Percentiles rank a stretch among this genome's conserved stretches.
Evolutionary conservation across 2,113 vertebrate species (phyloP).

Genomic region (Brachirus orientalis): DNA sequence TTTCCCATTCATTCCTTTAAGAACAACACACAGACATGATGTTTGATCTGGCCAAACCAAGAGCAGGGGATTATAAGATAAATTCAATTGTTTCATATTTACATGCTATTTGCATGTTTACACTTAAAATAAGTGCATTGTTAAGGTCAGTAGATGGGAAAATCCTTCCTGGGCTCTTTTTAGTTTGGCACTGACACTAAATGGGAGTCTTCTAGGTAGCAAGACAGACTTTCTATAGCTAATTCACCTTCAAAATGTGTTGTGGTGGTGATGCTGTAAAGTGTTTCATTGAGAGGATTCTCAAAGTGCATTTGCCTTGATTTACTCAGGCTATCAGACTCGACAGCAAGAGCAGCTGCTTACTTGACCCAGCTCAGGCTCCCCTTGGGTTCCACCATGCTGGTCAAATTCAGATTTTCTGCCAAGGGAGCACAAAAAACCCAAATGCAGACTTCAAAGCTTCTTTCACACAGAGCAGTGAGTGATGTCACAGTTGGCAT

Average conservation of each 20-base stretch:
- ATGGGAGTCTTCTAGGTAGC: neutral
- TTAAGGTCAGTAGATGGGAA: too few species aligned
- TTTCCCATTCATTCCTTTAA: neutral
- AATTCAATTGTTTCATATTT: too few species aligned
- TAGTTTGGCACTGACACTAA: neutral
- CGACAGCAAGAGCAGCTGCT: constrained; percentile 27
- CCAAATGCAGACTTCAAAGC: constrained; percentile 30
- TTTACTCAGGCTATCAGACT: constrained; percentile 15
- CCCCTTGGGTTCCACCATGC: constrained; percentile 23
- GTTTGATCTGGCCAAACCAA: too few species aligned
- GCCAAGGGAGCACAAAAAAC: constrained; percentile 31
- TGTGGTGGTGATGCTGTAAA: constrained; percentile 10
- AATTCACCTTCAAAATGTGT: constrained; percentile 1
- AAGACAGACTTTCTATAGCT: neutral
- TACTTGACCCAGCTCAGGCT: constrained; percentile 11
- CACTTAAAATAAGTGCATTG: too few species aligned
- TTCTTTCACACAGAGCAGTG: constrained; percentile 29
- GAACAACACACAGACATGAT: neutral
- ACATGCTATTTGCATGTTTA: too few species aligned
- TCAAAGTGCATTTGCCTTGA: constrained; percentile 25
- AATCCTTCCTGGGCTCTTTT: neutral
- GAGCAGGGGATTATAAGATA: too few species aligned
- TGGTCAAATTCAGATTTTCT: constrained; percentile 44
- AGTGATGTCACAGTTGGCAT: constrained; percentile 25
- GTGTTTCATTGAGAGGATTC: neutral